phyloP scores from a whole-genome alignment of 2,888 invertebrate species.

The Iphiclides podalirius region DNA sequence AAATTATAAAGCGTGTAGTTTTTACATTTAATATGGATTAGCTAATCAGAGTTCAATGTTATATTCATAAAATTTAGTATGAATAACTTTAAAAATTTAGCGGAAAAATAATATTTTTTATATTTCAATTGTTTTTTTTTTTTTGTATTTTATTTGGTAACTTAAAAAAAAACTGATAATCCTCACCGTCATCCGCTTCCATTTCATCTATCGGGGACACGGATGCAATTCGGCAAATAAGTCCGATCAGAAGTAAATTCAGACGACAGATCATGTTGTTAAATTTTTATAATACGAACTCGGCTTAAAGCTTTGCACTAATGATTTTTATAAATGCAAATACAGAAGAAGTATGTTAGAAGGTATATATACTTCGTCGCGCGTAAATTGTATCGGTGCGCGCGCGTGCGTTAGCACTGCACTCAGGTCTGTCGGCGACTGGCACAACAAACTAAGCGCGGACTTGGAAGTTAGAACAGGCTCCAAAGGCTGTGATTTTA shows the following conservation, averaged over 20 bases:
- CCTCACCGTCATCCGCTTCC: conserved; percentile 66
- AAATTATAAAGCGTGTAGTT: too few species aligned
- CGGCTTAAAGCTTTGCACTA: conserved; percentile 11
- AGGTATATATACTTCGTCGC: background rate
- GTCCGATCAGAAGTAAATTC: conserved; percentile 55
- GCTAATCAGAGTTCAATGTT: too few species aligned
- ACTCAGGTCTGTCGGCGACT: conserved; percentile 35
- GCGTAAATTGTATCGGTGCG: background rate
- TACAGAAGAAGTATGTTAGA: background rate
- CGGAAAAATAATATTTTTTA: too few species aligned
- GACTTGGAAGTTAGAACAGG: background rate
- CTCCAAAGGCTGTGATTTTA: conserved; percentile 36
- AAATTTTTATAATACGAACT: conserved; percentile 3
- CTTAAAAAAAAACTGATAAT: conserved; percentile 12
- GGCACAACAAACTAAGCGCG: conserved; percentile 28
- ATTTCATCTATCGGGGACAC: conserved; percentile 65
- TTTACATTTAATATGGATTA: too few species aligned
- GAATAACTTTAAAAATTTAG: too few species aligned
- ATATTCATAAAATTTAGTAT: too few species aligned
- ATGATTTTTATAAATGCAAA: background rate
- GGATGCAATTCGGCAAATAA: conserved; percentile 57
- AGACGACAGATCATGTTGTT: conserved; percentile 42
- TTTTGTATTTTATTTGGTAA: too few species aligned
- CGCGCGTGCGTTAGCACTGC: conserved; percentile 15
- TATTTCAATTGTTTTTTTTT: too few species aligned